phyloP scores from a whole-genome alignment of 2,113 vertebrate species.

The Sturnira hondurensis region DNA sequence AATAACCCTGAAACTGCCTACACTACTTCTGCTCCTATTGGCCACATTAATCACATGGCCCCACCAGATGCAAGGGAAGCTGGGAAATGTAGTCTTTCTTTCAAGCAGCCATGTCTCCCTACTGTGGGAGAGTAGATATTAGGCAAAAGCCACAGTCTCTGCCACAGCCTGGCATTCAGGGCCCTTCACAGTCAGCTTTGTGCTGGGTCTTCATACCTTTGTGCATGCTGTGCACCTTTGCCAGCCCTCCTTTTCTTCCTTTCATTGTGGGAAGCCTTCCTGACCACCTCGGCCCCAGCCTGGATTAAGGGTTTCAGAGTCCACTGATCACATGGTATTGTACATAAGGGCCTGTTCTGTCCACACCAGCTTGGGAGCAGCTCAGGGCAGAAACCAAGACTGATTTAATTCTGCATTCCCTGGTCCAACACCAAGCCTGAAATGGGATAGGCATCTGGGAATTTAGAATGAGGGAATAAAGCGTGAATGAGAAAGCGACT shows the following conservation, averaged over 20 bases:
- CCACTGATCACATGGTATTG: background rate
- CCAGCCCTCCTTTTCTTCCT: background rate
- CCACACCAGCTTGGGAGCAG: background rate
- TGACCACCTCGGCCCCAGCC: background rate
- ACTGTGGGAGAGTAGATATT: too few species aligned
- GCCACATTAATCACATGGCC: background rate
- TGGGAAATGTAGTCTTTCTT: slow-evolving; percentile 22
- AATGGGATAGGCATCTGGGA: background rate
- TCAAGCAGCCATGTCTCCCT: background rate
- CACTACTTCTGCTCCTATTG: background rate
- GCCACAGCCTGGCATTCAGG: background rate
- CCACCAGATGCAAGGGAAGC: background rate
- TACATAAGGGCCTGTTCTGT: background rate
- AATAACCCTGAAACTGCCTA: background rate
- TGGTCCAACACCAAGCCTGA: background rate
- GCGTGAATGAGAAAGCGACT: background rate
- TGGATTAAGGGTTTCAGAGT: background rate
- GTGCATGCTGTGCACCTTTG: background rate
- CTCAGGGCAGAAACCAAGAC: background rate
- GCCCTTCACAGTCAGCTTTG: background rate
- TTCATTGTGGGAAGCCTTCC: background rate
- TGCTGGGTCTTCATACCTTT: background rate
- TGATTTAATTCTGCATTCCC: background rate
- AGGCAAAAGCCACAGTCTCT: background rate
- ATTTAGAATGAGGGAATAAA: background rate